Percentiles rank a stretch among this genome's conserved stretches.
These are phyloP conservation scores for Clarias macrocephalus DNA, from an alignment of 2,113 vertebrate species.

Conservation along the genomic window DNA sequence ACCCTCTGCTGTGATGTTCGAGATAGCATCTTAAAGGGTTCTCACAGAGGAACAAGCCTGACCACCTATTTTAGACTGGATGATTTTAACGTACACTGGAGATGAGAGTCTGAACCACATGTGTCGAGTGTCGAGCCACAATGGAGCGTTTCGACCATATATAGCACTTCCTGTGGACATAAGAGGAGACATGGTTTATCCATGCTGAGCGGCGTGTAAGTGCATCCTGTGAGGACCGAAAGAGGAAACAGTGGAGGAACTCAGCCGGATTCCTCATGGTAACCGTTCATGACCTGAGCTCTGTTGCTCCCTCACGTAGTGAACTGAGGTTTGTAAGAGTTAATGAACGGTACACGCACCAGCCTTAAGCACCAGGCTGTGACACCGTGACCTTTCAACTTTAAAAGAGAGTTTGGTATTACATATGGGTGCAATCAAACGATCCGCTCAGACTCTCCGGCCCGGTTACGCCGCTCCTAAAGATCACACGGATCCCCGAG, in stretches of 20 bases:
- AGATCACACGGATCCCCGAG: slow-evolving; percentile 18
- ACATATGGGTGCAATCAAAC: slow-evolving; percentile 60
- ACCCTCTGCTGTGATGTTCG: not conserved
- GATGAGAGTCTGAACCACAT: not conserved
- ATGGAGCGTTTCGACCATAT: not conserved
- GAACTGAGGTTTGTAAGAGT: slow-evolving; percentile 63
- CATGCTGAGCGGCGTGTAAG: slow-evolving; percentile 62
- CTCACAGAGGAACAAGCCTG: not conserved
- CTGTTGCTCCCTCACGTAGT: slow-evolving; percentile 55
- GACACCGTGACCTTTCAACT: slow-evolving; percentile 59
- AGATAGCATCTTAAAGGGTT: not conserved
- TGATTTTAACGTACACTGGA: not conserved
- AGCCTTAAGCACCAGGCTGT: slow-evolving; percentile 51
- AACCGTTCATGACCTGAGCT: slow-evolving; percentile 57
- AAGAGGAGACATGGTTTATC: slow-evolving; percentile 55
- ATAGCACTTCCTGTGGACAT: slow-evolving; percentile 57
- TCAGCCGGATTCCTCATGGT: slow-evolving; percentile 51
- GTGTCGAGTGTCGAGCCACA: not conserved
- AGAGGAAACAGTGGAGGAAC: slow-evolving; percentile 46
- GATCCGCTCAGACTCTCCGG: slow-evolving; percentile 38
- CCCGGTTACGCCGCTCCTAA: slow-evolving; percentile 21
- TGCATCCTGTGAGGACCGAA: slow-evolving; percentile 44
- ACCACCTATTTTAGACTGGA: not conserved
- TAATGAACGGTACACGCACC: slow-evolving; percentile 60
- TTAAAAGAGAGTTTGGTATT: slow-evolving; percentile 47